A percentile compares a stretch with the other conserved stretches of the same genome.
phyloP scores from a whole-genome alignment of 1,140 invertebrate species.

The Theocolax elegans region DNA sequence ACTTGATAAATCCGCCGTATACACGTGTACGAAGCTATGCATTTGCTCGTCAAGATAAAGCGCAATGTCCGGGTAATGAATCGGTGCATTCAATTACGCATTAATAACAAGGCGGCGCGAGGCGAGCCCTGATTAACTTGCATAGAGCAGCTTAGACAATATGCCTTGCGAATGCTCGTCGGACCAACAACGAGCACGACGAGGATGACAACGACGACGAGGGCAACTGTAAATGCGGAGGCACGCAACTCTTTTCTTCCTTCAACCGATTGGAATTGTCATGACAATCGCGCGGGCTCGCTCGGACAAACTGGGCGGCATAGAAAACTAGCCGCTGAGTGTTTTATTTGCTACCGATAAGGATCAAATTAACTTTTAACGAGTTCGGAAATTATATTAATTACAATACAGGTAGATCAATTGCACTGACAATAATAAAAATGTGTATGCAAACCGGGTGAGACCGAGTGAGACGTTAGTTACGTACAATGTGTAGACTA shows the following conservation, averaged over 20 bases:
- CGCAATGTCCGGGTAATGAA: slow-evolving; percentile 54
- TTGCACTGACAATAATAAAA: too few relatives aligned
- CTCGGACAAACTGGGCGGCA: slow-evolving; percentile 15
- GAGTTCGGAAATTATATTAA: slow-evolving; percentile 11
- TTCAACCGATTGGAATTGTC: slow-evolving; percentile 19
- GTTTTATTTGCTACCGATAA: slow-evolving; percentile 32
- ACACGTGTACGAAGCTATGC: too few relatives aligned
- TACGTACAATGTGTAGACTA: too few relatives aligned
- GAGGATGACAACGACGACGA: too few relatives aligned
- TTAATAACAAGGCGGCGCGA: slow-evolving; percentile 55
- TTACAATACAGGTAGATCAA: slow-evolving; percentile 25
- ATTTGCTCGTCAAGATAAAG: too few relatives aligned
- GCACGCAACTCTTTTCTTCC: neutral
- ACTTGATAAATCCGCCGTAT: too few relatives aligned
- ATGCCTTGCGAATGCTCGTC: slow-evolving; percentile 18
- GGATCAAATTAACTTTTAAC: slow-evolving; percentile 34
- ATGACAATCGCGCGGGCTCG: slow-evolving; percentile 26
- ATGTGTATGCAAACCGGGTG: too few relatives aligned
- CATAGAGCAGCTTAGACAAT: slow-evolving; percentile 44
- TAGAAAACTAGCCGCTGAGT: slow-evolving; percentile 12
- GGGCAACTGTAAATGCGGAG: too few relatives aligned
- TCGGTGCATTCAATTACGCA: slow-evolving; percentile 54
- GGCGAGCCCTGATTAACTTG: slow-evolving; percentile 50
- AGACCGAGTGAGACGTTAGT: too few relatives aligned
- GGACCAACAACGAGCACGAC: too few relatives aligned